These are phyloP conservation scores for Phyllopteryx taeniolatus DNA, from an alignment of 2,113 vertebrate genomes.

Conservation along the genomic window DNA sequence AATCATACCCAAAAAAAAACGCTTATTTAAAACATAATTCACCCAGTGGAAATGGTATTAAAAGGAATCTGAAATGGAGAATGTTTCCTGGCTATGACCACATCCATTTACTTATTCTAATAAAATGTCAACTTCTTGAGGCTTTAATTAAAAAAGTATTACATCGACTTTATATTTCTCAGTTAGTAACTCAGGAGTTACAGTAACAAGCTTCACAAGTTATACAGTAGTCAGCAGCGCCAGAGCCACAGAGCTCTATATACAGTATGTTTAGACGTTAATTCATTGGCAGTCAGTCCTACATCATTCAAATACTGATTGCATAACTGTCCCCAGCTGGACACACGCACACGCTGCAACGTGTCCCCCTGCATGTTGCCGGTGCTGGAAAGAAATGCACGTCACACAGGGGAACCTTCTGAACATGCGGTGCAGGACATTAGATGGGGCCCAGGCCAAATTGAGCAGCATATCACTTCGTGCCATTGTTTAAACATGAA, in stretches of 20 bases:
- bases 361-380: conserved; percentile 16
- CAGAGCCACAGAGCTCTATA: conserved; percentile 5
- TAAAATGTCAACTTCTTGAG: no score
- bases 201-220: neutral
- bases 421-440: neutral
- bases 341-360: conserved; percentile 1
- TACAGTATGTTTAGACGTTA: neutral
- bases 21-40: no score
- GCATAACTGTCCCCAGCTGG: conserved; percentile 49
- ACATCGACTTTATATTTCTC: neutral
- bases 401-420: conserved; percentile 7
- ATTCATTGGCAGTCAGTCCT: conserved; percentile 31
- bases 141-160: no score
- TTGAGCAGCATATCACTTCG: neutral
- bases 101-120: no score
- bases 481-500: neutral
- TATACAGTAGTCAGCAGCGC: neutral
- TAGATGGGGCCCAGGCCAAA: neutral
- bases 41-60: no score
- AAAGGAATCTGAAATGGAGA: no score
- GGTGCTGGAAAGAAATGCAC: conserved; percentile 22
- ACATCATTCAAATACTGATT: conserved; percentile 34
- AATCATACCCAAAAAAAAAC: no score
- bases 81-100: no score
- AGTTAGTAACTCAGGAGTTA: neutral